Conservation (phyloP, 2,113 vertebrate genomes). For the Prochilodus magdalenae region DNA sequence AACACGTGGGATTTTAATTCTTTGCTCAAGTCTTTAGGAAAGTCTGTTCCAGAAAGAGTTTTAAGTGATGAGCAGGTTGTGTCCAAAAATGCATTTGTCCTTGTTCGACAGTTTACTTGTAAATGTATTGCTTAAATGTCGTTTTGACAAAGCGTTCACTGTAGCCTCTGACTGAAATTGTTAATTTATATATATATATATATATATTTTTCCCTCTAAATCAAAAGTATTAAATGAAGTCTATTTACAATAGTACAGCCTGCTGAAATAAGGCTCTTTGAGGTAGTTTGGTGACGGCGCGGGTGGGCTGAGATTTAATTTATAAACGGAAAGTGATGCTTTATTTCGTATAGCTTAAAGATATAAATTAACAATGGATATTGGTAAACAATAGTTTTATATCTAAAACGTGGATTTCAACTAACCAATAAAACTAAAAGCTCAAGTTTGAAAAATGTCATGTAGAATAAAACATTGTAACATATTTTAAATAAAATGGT, state of each 20-base stretch:
- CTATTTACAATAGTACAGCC: constrained; percentile 8
- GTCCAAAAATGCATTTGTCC: constrained; percentile 46
- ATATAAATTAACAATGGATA: constrained; percentile 63
- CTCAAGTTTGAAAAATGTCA: constrained; percentile 70
- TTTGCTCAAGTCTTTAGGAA: neutral
- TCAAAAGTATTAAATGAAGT: constrained; percentile 18
- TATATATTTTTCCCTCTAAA: constrained; percentile 46
- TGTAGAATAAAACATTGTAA: constrained; percentile 82
- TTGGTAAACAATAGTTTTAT: constrained; percentile 73
- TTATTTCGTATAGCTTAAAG: constrained; percentile 59
- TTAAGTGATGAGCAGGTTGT: constrained; percentile 1
- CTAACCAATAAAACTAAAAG: constrained; percentile 70
- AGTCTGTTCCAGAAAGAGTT: neutral
- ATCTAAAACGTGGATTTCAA: constrained; percentile 72
- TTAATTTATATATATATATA: constrained; percentile 75
- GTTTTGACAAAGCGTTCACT: constrained; percentile 70
- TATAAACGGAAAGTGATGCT: constrained; percentile 44
- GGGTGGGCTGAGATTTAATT: constrained; percentile 34
- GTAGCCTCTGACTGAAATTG: constrained; percentile 65
- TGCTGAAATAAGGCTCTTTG: neutral
- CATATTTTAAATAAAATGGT: constrained; percentile 84
- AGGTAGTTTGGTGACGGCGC: constrained; percentile 9
- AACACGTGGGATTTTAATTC: neutral
- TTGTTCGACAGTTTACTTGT: constrained; percentile 66
- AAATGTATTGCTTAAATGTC: constrained; percentile 69